A percentile compares a stretch with the other conserved stretches of the same genome.
phyloP scores from a whole-genome alignment of 2,797 vertebrate species.

The Sarcophilus harrisii region DNA sequence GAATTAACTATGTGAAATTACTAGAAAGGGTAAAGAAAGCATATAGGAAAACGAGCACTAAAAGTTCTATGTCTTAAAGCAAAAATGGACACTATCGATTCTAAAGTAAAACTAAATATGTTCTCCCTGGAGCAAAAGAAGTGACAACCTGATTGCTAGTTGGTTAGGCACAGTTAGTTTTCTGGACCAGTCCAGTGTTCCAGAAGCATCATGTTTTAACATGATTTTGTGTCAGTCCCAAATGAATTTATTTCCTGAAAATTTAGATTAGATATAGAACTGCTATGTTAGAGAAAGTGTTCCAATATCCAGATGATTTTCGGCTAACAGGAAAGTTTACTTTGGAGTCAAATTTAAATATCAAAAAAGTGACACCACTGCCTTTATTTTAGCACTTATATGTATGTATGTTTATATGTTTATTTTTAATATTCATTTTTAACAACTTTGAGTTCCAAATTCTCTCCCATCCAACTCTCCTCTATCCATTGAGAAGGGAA shows the following conservation, averaged over 20 bases:
- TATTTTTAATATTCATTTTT: not conserved
- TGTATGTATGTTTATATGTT: not conserved
- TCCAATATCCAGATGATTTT: not conserved
- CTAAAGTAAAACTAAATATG: not conserved
- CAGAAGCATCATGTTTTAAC: not conserved
- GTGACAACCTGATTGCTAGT: not conserved
- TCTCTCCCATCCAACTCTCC: not conserved
- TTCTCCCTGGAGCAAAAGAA: not conserved
- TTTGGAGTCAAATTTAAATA: not conserved
- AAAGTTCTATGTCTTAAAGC: not conserved
- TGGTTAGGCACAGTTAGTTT: not conserved
- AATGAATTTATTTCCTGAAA: not conserved
- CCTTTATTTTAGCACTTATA: not conserved
- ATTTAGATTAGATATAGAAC: not conserved
- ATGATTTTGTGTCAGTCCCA: not conserved
- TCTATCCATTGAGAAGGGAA: not conserved
- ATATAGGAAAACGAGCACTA: constrained; percentile 11
- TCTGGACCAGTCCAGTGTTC: not conserved
- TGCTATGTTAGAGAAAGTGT: not conserved
- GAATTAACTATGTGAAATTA: constrained; percentile 11
- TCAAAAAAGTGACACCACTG: not conserved
- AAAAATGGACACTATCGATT: not conserved
- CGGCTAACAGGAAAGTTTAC: not conserved
- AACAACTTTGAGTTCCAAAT: not conserved
- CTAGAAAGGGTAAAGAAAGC: constrained; percentile 2